These are phyloP conservation scores for Centropristis striata DNA, from an alignment of 2,113 vertebrate species.

Conservation along the genomic window DNA sequence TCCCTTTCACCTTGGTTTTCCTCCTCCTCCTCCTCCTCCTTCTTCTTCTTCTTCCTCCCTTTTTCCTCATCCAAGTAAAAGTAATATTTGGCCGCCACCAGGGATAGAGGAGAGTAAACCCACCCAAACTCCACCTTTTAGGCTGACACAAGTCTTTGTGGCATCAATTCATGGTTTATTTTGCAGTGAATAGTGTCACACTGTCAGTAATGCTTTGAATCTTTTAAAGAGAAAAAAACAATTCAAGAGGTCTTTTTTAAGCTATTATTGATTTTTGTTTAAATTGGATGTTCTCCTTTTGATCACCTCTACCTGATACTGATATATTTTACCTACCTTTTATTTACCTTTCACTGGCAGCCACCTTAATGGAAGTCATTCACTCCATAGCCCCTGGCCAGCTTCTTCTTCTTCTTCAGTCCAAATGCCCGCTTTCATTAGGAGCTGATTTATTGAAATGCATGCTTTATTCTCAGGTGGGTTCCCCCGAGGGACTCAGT, in stretches of 20 bases:
- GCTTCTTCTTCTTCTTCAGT: constrained; percentile 59
- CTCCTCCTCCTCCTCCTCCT: neutral
- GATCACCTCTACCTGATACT: constrained; percentile 29
- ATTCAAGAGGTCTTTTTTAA: neutral
- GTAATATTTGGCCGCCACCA: constrained; percentile 69
- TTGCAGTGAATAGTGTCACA: constrained; percentile 31
- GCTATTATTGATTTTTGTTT: constrained; percentile 8
- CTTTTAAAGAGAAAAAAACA: neutral
- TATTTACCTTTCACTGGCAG: constrained; percentile 49
- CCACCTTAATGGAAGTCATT: constrained; percentile 57
- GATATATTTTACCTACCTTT: constrained; percentile 4
- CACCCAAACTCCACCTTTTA: constrained; percentile 49
- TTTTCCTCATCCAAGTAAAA: constrained; percentile 43
- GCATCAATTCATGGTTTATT: constrained; percentile 39
- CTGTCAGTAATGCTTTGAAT: neutral
- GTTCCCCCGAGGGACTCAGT: constrained; percentile 81
- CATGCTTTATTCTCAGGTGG: constrained; percentile 90
- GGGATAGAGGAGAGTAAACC: constrained; percentile 45
- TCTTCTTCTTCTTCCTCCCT: neutral
- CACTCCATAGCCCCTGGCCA: constrained; percentile 57
- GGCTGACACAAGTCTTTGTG: constrained; percentile 26
- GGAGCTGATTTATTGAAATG: constrained; percentile 88
- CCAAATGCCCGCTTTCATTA: constrained; percentile 83
- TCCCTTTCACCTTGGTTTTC: constrained; percentile 73
- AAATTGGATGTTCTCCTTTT: constrained; percentile 18